phyloP scores from a whole-genome alignment of 2,888 invertebrate species.

The Unio delphinus region DNA sequence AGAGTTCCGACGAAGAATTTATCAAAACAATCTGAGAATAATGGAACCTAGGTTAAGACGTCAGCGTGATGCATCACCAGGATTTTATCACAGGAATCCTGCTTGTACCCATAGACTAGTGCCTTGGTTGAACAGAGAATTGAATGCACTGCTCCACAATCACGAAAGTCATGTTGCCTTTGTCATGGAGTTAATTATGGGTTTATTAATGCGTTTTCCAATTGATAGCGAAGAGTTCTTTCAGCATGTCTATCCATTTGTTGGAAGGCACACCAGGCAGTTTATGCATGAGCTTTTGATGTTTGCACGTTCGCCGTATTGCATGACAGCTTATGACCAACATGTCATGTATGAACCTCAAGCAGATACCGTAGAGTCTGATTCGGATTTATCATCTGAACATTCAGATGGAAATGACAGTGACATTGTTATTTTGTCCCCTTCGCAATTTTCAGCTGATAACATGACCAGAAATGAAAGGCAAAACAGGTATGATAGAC shows the following conservation, averaged over 20 bases:
- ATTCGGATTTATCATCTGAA: conserved; percentile 29
- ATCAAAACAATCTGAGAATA: conserved; percentile 85
- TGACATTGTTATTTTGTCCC: conserved; percentile 52
- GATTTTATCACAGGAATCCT: conserved; percentile 76
- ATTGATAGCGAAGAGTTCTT: conserved; percentile 78
- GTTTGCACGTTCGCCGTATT: conserved; percentile 89
- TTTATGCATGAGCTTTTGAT: conserved; percentile 91
- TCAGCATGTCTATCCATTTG: conserved; percentile 79
- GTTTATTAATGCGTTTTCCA: conserved; percentile 75
- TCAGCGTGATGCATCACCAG: conserved; percentile 55
- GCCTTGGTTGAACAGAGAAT: conserved; percentile 90
- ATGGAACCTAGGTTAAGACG: conserved; percentile 25
- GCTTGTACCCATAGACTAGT: conserved; percentile 86
- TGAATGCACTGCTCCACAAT: conserved; percentile 79
- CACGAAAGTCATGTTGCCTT: conserved; percentile 71
- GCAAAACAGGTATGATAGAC: conserved; percentile 2
- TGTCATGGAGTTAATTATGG: conserved; percentile 81
- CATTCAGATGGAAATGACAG: conserved; percentile 42
- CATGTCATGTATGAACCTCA: conserved; percentile 63
- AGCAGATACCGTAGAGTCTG: conserved; percentile 34
- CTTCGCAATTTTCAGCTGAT: conserved; percentile 17
- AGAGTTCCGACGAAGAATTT: conserved; percentile 79
- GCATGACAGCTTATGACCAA: conserved; percentile 81
- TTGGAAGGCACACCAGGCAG: conserved; percentile 84
- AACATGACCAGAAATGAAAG: conserved; percentile 7